phyloP scores from a whole-genome alignment of 2,797 vertebrate species.

The Falco concolor region DNA sequence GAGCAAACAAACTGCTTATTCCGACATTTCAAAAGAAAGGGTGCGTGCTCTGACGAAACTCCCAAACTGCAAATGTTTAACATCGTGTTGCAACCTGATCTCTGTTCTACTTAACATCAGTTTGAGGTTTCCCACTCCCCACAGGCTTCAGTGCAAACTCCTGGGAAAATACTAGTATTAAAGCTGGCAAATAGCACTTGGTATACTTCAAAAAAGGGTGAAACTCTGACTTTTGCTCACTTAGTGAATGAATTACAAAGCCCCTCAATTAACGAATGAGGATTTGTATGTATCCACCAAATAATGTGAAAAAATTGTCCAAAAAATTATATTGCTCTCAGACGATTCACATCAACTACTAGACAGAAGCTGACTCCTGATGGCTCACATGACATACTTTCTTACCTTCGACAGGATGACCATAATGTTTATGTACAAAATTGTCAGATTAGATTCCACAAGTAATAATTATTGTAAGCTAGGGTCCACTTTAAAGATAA shows the following conservation, averaged over 20 bases:
- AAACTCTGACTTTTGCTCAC: neutral
- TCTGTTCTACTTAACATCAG: neutral
- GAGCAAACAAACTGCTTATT: neutral
- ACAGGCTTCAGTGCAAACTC: neutral
- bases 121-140: neutral
- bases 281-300: neutral
- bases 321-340: neutral
- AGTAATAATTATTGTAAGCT: neutral
- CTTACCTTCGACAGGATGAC: neutral
- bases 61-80: neutral
- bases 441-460: neutral
- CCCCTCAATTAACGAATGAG: neutral
- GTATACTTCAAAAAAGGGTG: neutral
- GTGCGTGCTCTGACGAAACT: neutral
- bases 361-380: neutral
- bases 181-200: neutral
- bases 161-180: neutral
- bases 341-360: neutral
- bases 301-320: fast-evolving
- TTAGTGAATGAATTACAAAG: neutral
- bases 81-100: neutral
- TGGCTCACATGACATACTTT: neutral
- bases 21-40: neutral
- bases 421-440: neutral
- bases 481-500: neutral